These are phyloP conservation scores for Cheilosia grossa DNA, from an alignment of 2,888 invertebrate genomes.

Conservation along the genomic window DNA sequence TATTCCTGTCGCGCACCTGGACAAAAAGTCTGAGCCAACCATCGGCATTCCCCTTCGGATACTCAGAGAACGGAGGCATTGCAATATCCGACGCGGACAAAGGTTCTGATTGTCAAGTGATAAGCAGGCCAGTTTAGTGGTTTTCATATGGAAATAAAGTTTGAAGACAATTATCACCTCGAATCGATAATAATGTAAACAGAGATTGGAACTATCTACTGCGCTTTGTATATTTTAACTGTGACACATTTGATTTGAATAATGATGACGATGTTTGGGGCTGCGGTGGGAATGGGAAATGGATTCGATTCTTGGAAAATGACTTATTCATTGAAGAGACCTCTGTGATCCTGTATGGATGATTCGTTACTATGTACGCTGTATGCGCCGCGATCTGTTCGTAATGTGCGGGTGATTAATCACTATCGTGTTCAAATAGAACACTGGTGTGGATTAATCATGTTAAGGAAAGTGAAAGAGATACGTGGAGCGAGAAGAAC, in stretches of 20 bases:
- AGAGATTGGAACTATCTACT: slow-evolving; percentile 46
- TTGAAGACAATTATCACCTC: slow-evolving; percentile 52
- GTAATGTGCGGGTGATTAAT: slow-evolving; percentile 60
- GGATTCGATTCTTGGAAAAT: slow-evolving; percentile 54
- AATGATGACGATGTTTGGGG: slow-evolving; percentile 31
- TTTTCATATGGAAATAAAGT: slow-evolving; percentile 53
- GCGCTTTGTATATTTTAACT: slow-evolving; percentile 41
- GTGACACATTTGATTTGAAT: slow-evolving; percentile 53
- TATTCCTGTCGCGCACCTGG: slow-evolving; percentile 62
- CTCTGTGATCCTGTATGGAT: slow-evolving; percentile 58
- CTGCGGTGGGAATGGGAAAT: slow-evolving; percentile 26
- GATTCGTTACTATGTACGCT: slow-evolving; percentile 7
- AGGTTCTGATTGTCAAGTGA: slow-evolving; percentile 71
- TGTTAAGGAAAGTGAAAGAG: slow-evolving; percentile 57
- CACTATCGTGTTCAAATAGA: slow-evolving; percentile 62
- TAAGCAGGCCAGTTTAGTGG: slow-evolving; percentile 39
- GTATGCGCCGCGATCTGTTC: neutral
- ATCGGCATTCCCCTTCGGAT: slow-evolving; percentile 49
- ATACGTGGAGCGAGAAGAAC: neutral
- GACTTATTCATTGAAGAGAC: slow-evolving; percentile 65
- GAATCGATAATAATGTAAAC: slow-evolving; percentile 58
- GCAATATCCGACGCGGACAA: slow-evolving; percentile 55
- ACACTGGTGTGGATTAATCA: slow-evolving; percentile 54
- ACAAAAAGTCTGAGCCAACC: slow-evolving; percentile 54
- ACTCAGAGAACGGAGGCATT: neutral